Evolutionary conservation across 1,140 invertebrate species (phyloP).

Genomic region (Globodera rostochiensis): DNA sequence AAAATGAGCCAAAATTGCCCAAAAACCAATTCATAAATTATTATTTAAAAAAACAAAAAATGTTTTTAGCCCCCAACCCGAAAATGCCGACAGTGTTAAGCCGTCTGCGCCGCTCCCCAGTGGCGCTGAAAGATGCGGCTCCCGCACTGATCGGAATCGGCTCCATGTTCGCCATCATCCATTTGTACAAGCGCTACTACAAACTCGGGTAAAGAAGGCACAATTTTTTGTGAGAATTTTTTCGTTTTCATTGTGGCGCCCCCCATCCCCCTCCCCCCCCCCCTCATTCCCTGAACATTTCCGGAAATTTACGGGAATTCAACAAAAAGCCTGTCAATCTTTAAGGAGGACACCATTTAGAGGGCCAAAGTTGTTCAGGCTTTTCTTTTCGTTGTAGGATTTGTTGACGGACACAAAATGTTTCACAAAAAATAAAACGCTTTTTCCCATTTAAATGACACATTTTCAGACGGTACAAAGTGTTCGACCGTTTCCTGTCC

Average conservation of each 20-base stretch:
- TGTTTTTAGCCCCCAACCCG: background rate
- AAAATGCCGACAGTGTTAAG: conserved; percentile 37
- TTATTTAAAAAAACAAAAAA: too few species aligned
- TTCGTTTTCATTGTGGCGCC: too few species aligned
- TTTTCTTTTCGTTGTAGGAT: too few species aligned
- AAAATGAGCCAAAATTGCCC: too few species aligned
- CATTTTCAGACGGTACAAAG: conserved; percentile 18
- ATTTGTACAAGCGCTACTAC: conserved; percentile 36
- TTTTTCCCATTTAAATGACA: background rate
- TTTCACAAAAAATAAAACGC: too few species aligned
- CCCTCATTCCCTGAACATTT: conserved; percentile 16
- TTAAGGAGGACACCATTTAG: background rate
- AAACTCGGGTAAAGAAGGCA: conserved; percentile 27
- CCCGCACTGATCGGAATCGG: conserved; percentile 42
- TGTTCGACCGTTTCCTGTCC: background rate
- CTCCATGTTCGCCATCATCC: conserved; percentile 32
- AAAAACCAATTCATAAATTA: too few species aligned
- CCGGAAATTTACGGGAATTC: background rate
- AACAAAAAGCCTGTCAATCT: conserved; percentile 4
- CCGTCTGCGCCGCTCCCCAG: background rate
- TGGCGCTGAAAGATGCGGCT: conserved; percentile 36
- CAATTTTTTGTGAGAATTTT: too few species aligned
- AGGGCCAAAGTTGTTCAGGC: too few species aligned
- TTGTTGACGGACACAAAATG: too few species aligned
- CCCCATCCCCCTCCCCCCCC: background rate